A percentile compares a stretch with the other conserved stretches of the same genome.
Conservation (phyloP, 2,888 invertebrate genomes). For the Matsumyia berberina region DNA sequence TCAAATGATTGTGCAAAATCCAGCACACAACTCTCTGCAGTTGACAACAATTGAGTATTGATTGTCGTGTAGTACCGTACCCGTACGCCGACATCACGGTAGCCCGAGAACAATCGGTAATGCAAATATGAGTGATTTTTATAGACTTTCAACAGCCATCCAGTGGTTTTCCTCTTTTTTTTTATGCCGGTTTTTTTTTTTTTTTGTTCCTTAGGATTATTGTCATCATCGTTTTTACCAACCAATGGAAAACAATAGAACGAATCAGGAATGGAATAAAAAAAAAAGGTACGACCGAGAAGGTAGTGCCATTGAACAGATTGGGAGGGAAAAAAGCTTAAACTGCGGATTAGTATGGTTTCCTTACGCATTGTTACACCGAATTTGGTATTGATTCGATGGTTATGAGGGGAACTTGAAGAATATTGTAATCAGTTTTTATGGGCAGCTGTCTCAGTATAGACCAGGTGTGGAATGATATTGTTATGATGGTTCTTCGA, state of each 20-base stretch:
- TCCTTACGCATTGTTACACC: constrained; percentile 50
- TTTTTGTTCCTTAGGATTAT: constrained; percentile 43
- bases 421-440: constrained; percentile 31
- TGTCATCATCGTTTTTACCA: constrained; percentile 17
- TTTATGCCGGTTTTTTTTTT: constrained; percentile 2
- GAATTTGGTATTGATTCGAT: constrained; percentile 23
- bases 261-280: constrained; percentile 34
- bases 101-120: constrained; percentile 41
- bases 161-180: constrained; percentile 4
- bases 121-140: constrained; percentile 59
- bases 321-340: constrained; percentile 24
- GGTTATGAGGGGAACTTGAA: constrained; percentile 5
- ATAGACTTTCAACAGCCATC: constrained; percentile 35
- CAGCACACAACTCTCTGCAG: constrained; percentile 34
- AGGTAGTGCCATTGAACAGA: constrained; percentile 3
- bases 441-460: neutral
- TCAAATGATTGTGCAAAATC: constrained; percentile 36
- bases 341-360: constrained; percentile 50
- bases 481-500: constrained; percentile 24
- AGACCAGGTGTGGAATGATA: constrained; percentile 7
- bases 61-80: constrained; percentile 44
- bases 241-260: constrained; percentile 52
- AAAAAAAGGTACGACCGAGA: neutral
- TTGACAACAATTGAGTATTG: constrained; percentile 71
- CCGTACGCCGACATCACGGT: constrained; percentile 2